Conservation (phyloP, 2,113 vertebrate genomes). For the Taurulus bubalis region DNA sequence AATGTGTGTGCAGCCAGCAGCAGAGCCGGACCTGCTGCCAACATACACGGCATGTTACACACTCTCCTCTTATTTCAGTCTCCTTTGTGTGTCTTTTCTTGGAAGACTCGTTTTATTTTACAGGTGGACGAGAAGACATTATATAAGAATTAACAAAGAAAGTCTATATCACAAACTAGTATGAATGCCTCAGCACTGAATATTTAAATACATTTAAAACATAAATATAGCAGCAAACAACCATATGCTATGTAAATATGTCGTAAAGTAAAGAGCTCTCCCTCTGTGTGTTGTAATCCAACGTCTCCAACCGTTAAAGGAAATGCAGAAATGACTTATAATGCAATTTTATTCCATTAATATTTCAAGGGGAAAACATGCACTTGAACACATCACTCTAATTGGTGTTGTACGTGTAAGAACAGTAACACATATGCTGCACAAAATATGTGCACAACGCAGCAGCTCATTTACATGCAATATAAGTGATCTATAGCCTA, state of each 20-base stretch:
- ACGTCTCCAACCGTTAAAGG: background rate
- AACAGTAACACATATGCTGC: conserved; percentile 1
- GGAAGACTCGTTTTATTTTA: background rate
- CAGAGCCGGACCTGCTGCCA: conserved; percentile 45
- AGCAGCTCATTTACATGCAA: background rate
- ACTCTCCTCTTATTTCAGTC: background rate
- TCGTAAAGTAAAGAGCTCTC: background rate
- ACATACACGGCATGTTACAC: background rate
- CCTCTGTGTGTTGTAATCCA: background rate
- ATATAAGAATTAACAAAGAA: background rate
- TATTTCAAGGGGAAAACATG: background rate
- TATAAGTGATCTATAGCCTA: background rate
- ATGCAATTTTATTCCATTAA: background rate
- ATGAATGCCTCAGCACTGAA: background rate
- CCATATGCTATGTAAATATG: background rate
- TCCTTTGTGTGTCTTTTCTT: background rate
- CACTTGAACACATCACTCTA: too few species aligned
- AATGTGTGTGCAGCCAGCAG: conserved; percentile 32
- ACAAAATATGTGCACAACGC: background rate
- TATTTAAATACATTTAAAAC: background rate
- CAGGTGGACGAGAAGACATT: conserved; percentile 2
- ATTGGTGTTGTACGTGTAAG: too few species aligned
- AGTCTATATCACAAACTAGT: background rate
- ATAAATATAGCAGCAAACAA: background rate
- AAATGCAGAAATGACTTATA: background rate